A percentile compares a stretch with the other conserved stretches of the same genome.
These are phyloP conservation scores for Acrobasis suavella DNA, from an alignment of 2,888 invertebrate genomes.

Conservation along the genomic window DNA sequence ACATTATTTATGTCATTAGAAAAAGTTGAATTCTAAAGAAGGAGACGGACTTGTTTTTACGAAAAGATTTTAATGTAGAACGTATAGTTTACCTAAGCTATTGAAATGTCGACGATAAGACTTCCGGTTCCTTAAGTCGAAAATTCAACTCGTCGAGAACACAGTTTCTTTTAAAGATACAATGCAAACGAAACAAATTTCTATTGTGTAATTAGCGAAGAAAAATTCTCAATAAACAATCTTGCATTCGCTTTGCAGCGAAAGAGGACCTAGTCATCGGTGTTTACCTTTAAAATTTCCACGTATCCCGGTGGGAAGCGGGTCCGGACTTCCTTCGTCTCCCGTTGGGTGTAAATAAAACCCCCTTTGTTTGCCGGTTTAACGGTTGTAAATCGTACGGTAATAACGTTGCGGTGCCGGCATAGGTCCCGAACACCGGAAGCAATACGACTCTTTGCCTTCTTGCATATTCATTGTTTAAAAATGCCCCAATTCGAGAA, in stretches of 20 bases:
- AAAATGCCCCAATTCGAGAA: conserved; percentile 45
- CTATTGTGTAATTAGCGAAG: conserved; percentile 24
- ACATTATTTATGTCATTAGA: conserved; percentile 58
- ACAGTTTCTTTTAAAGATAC: conserved; percentile 20
- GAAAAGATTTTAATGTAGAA: conserved; percentile 24
- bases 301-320: conserved; percentile 38
- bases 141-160: conserved; percentile 19
- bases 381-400: conserved; percentile 64
- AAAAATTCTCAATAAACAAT: conserved; percentile 41
- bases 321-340: conserved; percentile 51
- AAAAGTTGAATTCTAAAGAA: conserved; percentile 41
- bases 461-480: conserved; percentile 56
- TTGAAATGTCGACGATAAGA: conserved; percentile 16
- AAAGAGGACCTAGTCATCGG: conserved; percentile 44
- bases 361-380: conserved; percentile 60
- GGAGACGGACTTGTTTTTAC: conserved; percentile 34
- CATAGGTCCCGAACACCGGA: conserved; percentile 41
- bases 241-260: conserved; percentile 36
- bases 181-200: conserved; percentile 24
- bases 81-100: too few species aligned
- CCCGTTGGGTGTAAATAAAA: conserved; percentile 53
- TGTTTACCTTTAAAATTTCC: conserved; percentile 53
- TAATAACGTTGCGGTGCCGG: conserved; percentile 53
- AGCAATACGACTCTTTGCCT: conserved; percentile 53
- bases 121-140: conserved; percentile 17